Conservation (phyloP, 2,888 invertebrate species). For the Formica aserva region DNA sequence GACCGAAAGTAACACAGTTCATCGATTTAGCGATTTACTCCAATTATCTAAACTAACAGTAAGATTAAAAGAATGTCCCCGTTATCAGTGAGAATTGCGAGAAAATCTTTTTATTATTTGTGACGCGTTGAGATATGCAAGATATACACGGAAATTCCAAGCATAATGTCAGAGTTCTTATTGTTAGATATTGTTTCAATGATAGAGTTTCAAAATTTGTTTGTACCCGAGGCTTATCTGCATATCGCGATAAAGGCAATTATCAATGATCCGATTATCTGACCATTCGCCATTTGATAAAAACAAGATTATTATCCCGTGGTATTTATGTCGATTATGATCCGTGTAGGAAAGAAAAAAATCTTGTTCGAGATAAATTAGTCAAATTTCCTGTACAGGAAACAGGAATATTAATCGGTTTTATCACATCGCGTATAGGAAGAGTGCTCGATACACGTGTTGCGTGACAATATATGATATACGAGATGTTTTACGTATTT, state of each 20-base stretch:
- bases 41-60: not conserved
- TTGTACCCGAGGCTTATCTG: not conserved
- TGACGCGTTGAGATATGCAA: not conserved
- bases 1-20: not conserved
- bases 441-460: not conserved
- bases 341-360: not conserved
- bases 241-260: not conserved
- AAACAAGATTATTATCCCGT: not conserved
- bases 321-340: not conserved
- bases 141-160: slow-evolving; percentile 12
- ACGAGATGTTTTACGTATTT: not conserved
- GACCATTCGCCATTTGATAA: slow-evolving; percentile 1
- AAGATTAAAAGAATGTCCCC: not conserved
- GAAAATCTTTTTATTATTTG: not conserved
- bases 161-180: not conserved
- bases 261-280: not conserved
- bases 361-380: not conserved
- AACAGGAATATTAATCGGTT: not conserved
- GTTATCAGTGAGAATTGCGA: not conserved
- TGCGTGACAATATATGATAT: slow-evolving; percentile 19
- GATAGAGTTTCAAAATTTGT: not conserved
- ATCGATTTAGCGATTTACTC: not conserved
- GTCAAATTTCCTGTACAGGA: not conserved
- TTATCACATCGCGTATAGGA: slow-evolving; percentile 12
- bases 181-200: not conserved